These are phyloP conservation scores for Philypnodon macrostomus DNA, from an alignment of 2,797 vertebrate genomes.

Conservation along the genomic window DNA sequence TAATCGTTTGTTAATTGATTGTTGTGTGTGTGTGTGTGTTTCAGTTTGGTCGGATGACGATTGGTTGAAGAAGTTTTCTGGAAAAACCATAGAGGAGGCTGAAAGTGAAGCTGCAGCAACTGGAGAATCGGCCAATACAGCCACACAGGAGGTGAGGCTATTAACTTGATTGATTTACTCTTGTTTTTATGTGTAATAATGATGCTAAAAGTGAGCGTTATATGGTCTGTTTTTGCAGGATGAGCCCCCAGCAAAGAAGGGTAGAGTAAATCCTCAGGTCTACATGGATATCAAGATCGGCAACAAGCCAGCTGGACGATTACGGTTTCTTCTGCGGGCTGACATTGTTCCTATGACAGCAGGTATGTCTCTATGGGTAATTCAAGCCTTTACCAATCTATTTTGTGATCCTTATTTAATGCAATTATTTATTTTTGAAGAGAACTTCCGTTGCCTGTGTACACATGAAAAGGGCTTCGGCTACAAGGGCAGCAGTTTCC, in stretches of 20 bases:
- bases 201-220: background rate
- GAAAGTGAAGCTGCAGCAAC: slow-evolving; percentile 72
- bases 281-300: slow-evolving; percentile 99
- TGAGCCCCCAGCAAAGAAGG: slow-evolving; percentile 88
- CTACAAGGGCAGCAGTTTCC: slow-evolving; percentile 96
- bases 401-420: too few relatives aligned
- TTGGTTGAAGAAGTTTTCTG: slow-evolving; percentile 97
- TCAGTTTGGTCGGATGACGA: slow-evolving; percentile 97
- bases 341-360: slow-evolving; percentile 97
- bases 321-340: slow-evolving; percentile 89
- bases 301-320: slow-evolving; percentile 90
- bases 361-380: slow-evolving; percentile 68
- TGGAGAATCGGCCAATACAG: slow-evolving; percentile 74
- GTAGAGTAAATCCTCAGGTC: slow-evolving; percentile 90
- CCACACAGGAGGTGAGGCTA: slow-evolving; percentile 80
- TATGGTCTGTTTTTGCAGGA: slow-evolving; percentile 68
- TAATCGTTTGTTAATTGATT: too few relatives aligned
- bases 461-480: slow-evolving; percentile 96
- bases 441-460: slow-evolving; percentile 96
- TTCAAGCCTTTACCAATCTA: background rate
- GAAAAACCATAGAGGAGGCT: slow-evolving; percentile 90
- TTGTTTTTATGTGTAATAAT: too few relatives aligned
- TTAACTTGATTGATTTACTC: background rate
- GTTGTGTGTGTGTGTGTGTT: too few relatives aligned
- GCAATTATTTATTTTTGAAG: slow-evolving; percentile 54